These are phyloP conservation scores for Paralichthys olivaceus DNA, from an alignment of 2,113 vertebrate genomes.

Conservation along the genomic window DNA sequence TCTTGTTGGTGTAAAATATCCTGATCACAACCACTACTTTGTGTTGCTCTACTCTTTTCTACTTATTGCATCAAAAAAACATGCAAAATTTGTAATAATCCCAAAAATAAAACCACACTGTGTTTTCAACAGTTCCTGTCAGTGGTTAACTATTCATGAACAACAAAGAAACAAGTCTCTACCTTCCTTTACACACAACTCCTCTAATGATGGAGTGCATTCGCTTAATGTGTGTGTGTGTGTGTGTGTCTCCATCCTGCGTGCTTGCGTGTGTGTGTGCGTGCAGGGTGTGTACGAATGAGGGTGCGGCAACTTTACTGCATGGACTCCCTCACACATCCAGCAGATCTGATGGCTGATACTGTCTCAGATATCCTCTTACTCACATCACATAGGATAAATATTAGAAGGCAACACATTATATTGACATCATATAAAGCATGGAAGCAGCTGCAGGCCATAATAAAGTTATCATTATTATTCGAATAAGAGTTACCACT, in stretches of 20 bases:
- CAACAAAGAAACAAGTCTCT: conserved; percentile 45
- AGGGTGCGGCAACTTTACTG: conserved; percentile 81
- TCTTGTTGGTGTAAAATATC: too few relatives aligned
- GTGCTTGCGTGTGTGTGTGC: conserved; percentile 56
- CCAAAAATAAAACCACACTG: neutral
- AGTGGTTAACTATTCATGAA: conserved; percentile 15
- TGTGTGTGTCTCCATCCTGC: conserved; percentile 23
- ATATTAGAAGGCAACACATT: too few relatives aligned
- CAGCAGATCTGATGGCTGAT: conserved; percentile 53
- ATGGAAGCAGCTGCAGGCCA: conserved; percentile 11
- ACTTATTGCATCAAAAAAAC: neutral
- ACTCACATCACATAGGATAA: neutral
- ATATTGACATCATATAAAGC: neutral
- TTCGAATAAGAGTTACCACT: neutral
- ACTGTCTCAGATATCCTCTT: neutral
- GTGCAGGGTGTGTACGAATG: conserved; percentile 58
- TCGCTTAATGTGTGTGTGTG: conserved; percentile 12
- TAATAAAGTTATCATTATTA: conserved; percentile 16
- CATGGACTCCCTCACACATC: conserved; percentile 58
- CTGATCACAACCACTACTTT: too few relatives aligned
- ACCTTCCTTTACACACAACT: conserved; percentile 17
- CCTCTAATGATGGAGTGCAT: conserved; percentile 33
- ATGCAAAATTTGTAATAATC: neutral
- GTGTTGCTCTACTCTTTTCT: too few relatives aligned
- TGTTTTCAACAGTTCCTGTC: neutral